phyloP scores from a whole-genome alignment of 2,113 vertebrate species.

The Bos javanicus region DNA sequence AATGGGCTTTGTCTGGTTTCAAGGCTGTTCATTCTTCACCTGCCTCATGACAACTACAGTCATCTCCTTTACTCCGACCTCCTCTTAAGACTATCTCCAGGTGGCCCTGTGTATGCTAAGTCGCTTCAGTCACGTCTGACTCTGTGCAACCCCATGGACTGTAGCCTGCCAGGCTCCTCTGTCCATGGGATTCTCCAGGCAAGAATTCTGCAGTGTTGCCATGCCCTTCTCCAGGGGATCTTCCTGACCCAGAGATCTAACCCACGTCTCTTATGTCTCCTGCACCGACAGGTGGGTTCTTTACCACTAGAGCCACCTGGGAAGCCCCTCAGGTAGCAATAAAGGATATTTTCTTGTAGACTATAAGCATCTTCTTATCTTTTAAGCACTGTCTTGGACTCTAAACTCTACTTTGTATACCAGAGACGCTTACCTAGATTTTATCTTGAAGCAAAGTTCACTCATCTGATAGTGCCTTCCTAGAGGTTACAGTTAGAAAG shows the following conservation, averaged over 20 bases:
- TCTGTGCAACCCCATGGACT: background rate
- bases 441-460: background rate
- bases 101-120: fast-evolving
- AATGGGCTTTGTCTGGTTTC: background rate
- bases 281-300: background rate
- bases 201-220: background rate
- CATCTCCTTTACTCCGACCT: background rate
- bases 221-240: background rate
- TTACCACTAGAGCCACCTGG: background rate
- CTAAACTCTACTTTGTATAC: background rate
- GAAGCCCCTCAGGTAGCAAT: background rate
- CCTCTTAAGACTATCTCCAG: background rate
- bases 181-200: background rate
- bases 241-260: background rate
- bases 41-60: background rate
- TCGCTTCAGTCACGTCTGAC: background rate
- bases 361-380: background rate
- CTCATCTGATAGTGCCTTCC: background rate
- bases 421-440: background rate
- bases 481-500: background rate
- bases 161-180: background rate
- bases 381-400: background rate
- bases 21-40: background rate
- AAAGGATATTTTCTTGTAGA: background rate
- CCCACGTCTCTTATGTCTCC: fast-evolving